Evolutionary conservation across 2,888 invertebrate genomes (phyloP).

Genomic region (Apomyelois bistriatella): DNA sequence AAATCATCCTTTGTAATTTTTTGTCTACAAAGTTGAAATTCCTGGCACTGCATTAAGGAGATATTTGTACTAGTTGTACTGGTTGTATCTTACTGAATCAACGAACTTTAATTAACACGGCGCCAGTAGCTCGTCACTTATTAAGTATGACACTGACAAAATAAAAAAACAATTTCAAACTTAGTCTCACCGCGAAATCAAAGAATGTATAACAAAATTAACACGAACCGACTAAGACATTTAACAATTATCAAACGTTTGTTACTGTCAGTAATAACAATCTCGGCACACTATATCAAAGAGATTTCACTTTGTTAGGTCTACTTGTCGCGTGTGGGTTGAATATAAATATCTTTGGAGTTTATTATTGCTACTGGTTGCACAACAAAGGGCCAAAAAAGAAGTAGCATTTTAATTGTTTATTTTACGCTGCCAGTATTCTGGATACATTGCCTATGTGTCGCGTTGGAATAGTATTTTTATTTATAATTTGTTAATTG

Average conservation of each 20-base stretch:
- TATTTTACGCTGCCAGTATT: no score
- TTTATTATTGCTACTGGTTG: slow-evolving; percentile 1
- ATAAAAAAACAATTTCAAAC: not conserved
- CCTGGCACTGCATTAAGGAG: no score
- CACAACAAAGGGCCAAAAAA: not conserved
- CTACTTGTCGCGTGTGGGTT: slow-evolving; percentile 1
- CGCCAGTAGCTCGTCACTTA: not conserved
- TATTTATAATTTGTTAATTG: no score
- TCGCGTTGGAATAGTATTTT: no score
- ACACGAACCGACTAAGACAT: not conserved
- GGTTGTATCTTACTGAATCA: no score
- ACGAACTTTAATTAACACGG: not conserved
- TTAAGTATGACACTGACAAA: not conserved
- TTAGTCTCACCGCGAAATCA: not conserved
- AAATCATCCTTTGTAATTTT: no score
- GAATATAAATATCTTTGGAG: slow-evolving; percentile 7
- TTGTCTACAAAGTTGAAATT: no score
- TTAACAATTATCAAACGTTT: slow-evolving; percentile 16
- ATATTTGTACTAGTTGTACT: no score
- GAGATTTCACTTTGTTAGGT: not conserved
- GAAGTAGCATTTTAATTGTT: not conserved
- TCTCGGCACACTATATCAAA: slow-evolving; percentile 3
- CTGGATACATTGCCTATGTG: no score
- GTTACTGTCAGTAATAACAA: slow-evolving; percentile 11
- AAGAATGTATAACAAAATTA: slow-evolving; percentile 7